phyloP scores from a whole-genome alignment of 2,113 vertebrate species.

The Oreotrochilus melanogaster region DNA sequence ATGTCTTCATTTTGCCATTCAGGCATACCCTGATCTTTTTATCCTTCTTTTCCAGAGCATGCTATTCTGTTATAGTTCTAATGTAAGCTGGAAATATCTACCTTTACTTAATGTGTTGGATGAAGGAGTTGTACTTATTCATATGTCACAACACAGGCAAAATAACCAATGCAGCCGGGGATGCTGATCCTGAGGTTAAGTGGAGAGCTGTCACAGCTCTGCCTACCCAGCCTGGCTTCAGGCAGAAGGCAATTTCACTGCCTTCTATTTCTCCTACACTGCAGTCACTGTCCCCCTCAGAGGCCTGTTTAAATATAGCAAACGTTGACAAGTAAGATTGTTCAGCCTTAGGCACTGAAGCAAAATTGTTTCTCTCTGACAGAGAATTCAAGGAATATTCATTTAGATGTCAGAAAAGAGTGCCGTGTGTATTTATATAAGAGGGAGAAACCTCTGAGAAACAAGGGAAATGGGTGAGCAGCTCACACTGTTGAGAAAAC shows the following conservation, averaged over 20 bases:
- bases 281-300: neutral
- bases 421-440: neutral
- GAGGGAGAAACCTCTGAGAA: neutral
- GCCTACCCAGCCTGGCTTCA: neutral
- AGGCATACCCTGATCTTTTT: neutral
- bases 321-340: neutral
- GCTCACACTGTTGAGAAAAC: neutral
- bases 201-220: neutral
- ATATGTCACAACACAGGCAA: neutral
- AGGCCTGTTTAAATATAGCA: neutral
- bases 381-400: neutral
- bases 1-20: neutral
- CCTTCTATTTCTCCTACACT: neutral
- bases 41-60: neutral
- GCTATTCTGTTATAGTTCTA: neutral
- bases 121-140: neutral
- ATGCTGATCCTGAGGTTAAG: neutral
- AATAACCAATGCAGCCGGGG: neutral
- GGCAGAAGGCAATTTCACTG: neutral
- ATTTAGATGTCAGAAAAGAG: neutral
- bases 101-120: neutral
- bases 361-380: neutral
- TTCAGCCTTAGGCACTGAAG: neutral
- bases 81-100: neutral
- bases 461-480: neutral